Evolutionary conservation across 2,113 vertebrate genomes (phyloP).

Genomic region (Oenanthe oenanthe): DNA sequence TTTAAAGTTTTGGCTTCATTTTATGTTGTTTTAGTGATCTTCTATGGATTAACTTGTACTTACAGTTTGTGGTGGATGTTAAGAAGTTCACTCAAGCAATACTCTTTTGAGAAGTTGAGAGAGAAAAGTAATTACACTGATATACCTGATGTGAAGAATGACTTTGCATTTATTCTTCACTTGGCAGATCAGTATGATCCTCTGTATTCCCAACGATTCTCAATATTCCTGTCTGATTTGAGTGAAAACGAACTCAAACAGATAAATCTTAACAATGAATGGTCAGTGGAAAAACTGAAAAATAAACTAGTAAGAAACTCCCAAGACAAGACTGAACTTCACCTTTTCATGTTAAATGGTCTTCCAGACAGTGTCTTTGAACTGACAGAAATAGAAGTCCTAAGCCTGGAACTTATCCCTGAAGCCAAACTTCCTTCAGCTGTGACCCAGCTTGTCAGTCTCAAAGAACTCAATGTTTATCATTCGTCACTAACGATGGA

Average conservation of each 20-base stretch:
- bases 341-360: slow-evolving; percentile 82
- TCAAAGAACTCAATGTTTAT: slow-evolving; percentile 82
- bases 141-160: slow-evolving; percentile 85
- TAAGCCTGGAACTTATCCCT: slow-evolving; percentile 83
- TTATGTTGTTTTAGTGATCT: slow-evolving; percentile 79
- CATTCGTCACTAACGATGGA: slow-evolving; percentile 79
- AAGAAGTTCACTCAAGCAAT: slow-evolving; percentile 83
- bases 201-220: slow-evolving; percentile 85
- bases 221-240: slow-evolving; percentile 83
- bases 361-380: slow-evolving; percentile 84
- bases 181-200: slow-evolving; percentile 85
- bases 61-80: slow-evolving; percentile 87
- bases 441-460: slow-evolving; percentile 76
- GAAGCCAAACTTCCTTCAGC: slow-evolving; percentile 80
- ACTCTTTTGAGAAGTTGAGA: slow-evolving; percentile 83
- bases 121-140: slow-evolving; percentile 86
- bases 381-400: slow-evolving; percentile 82
- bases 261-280: slow-evolving; percentile 83
- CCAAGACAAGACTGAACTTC: slow-evolving; percentile 81
- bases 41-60: slow-evolving; percentile 83
- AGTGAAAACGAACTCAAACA: slow-evolving; percentile 85
- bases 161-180: slow-evolving; percentile 88
- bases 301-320: slow-evolving; percentile 79
- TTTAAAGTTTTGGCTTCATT: slow-evolving; percentile 83
- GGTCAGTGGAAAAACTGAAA: slow-evolving; percentile 82